These are phyloP conservation scores for Eufriesea mexicana DNA, from an alignment of 1,140 invertebrate genomes.

Conservation along the genomic window DNA sequence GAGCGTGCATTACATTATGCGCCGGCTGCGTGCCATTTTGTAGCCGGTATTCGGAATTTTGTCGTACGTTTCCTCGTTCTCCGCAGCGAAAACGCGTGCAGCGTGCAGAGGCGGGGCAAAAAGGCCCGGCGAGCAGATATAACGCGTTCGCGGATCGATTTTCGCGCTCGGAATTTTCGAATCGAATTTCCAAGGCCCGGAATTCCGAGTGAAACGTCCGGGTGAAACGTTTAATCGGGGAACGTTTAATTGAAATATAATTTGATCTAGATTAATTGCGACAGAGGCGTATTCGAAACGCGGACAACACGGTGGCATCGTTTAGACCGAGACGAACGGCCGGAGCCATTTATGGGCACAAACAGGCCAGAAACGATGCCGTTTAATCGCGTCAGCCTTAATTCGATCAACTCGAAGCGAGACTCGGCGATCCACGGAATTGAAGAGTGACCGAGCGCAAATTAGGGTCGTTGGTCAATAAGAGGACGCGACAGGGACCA, in stretches of 20 bases:
- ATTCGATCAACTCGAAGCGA: conserved; percentile 57
- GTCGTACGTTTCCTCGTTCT: not conserved
- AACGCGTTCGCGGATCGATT: conserved; percentile 15
- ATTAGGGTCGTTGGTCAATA: conserved; percentile 50
- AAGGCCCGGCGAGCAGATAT: not conserved
- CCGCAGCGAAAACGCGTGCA: not conserved
- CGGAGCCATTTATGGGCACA: conserved; percentile 37
- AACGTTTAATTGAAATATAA: not conserved
- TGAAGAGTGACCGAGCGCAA: conserved; percentile 46
- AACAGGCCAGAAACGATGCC: conserved; percentile 46
- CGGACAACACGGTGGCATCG: not conserved
- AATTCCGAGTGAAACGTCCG: not conserved
- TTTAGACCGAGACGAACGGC: not conserved
- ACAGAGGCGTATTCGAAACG: not conserved
- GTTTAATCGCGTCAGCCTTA: conserved; percentile 61
- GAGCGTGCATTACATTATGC: conserved; percentile 44
- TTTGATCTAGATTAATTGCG: not conserved
- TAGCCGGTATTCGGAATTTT: conserved; percentile 38
- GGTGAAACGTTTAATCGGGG: not conserved
- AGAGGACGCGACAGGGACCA: conserved; percentile 9
- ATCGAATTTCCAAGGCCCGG: not conserved
- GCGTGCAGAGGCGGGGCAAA: not conserved
- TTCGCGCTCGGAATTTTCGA: not conserved
- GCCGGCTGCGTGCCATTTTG: conserved; percentile 46
- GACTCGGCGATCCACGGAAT: conserved; percentile 30